phyloP scores from a whole-genome alignment of 2,113 vertebrate species.

The Prionailurus viverrinus region DNA sequence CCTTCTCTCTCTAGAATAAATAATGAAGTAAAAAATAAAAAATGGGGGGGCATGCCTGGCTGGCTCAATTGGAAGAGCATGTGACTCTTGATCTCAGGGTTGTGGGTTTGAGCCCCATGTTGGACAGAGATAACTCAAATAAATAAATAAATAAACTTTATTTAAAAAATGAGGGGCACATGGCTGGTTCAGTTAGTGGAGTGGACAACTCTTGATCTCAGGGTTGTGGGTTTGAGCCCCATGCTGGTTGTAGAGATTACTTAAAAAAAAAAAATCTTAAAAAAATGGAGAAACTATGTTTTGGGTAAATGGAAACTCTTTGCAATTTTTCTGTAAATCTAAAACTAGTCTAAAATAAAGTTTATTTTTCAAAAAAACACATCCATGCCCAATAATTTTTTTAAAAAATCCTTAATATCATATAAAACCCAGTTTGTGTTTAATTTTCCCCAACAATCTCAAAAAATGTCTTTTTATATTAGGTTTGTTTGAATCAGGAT shows the following conservation, averaged over 20 bases:
- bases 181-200: not conserved
- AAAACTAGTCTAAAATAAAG: constrained; percentile 32
- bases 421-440: constrained; percentile 1
- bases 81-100: not conserved
- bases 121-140: not conserved
- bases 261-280: not conserved
- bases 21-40: too few relatives aligned
- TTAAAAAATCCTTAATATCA: not conserved
- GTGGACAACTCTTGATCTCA: not conserved
- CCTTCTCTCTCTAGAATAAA: too few relatives aligned
- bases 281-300: not conserved
- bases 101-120: not conserved
- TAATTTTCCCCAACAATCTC: not conserved
- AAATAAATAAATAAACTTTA: not conserved
- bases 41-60: too few relatives aligned
- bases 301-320: not conserved
- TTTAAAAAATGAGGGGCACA: not conserved
- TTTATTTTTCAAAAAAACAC: not conserved
- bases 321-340: not conserved
- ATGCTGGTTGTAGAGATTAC: not conserved
- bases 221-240: not conserved
- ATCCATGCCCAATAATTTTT: not conserved
- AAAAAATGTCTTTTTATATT: not conserved
- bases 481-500: constrained; percentile 25
- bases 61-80: not conserved